Conservation (phyloP, 2,113 vertebrate species). For the Antigone vipio region DNA sequence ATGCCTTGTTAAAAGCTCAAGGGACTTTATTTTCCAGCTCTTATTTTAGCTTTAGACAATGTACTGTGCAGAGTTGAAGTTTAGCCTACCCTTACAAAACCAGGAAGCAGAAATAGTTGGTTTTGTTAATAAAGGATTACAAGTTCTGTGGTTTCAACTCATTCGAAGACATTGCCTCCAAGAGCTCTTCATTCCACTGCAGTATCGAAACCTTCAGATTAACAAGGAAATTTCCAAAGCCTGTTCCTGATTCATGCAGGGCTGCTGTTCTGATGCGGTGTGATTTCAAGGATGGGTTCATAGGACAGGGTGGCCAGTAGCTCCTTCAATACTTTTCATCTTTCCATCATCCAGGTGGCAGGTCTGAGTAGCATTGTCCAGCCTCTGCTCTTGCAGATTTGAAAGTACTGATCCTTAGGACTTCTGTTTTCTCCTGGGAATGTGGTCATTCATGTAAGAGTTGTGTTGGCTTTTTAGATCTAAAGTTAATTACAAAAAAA, state of each 20-base stretch:
- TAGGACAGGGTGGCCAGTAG: rapidly evolving
- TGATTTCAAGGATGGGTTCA: background rate
- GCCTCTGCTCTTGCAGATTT: background rate
- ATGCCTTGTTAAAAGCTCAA: background rate
- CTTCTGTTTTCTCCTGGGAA: background rate
- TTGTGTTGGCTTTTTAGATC: background rate
- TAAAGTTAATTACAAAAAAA: background rate
- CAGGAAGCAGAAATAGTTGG: background rate
- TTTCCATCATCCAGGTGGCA: background rate
- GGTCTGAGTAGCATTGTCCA: background rate
- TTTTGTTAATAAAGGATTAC: background rate
- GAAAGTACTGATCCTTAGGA: background rate
- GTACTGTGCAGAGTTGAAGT: background rate
- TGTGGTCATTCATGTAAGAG: rapidly evolving
- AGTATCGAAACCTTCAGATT: background rate
- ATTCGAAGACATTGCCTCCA: background rate
- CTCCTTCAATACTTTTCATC: background rate
- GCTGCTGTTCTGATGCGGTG: background rate
- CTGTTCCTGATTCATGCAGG: background rate
- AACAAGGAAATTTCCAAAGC: background rate
- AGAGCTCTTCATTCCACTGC: background rate
- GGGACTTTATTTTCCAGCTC: background rate
- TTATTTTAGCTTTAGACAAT: background rate
- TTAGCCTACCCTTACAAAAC: background rate
- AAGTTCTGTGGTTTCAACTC: background rate